These are phyloP conservation scores for Limulus polyphemus DNA, from an alignment of 2,888 invertebrate species.

Conservation along the genomic window DNA sequence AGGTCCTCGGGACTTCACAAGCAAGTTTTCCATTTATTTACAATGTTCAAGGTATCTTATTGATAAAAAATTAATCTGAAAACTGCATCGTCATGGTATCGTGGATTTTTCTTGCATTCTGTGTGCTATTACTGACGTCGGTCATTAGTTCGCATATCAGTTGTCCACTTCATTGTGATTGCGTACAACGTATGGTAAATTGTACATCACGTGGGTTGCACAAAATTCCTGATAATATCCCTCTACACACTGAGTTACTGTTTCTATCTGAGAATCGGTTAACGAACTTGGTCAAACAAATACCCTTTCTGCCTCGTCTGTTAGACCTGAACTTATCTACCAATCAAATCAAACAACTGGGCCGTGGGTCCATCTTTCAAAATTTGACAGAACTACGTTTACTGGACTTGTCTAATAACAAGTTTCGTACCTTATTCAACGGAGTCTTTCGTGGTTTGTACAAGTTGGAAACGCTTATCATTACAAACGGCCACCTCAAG, in stretches of 20 bases:
- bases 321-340: constrained; percentile 36
- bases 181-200: constrained; percentile 29
- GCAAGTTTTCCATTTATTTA: too few relatives aligned
- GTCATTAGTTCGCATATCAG: too few relatives aligned
- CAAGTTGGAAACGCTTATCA: constrained; percentile 31
- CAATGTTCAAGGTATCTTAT: too few relatives aligned
- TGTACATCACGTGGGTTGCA: constrained; percentile 32
- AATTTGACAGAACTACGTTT: constrained; percentile 32
- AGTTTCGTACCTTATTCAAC: constrained; percentile 32
- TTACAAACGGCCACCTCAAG: constrained; percentile 35
- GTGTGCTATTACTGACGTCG: too few relatives aligned
- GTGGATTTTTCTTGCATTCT: too few relatives aligned
- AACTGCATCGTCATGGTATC: too few relatives aligned
- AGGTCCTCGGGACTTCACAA: too few relatives aligned
- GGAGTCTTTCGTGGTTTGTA: constrained; percentile 36
- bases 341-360: constrained; percentile 35
- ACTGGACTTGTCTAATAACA: constrained; percentile 36
- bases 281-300: constrained; percentile 29
- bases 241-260: constrained; percentile 33
- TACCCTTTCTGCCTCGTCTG: constrained; percentile 31
- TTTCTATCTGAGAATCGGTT: constrained; percentile 33
- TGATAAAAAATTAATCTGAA: too few relatives aligned
- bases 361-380: constrained; percentile 33
- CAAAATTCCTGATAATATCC: constrained; percentile 31
- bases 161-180: too few relatives aligned